Conservation (phyloP, 2,113 vertebrate genomes). For the Hippocampus guttulatus region DNA sequence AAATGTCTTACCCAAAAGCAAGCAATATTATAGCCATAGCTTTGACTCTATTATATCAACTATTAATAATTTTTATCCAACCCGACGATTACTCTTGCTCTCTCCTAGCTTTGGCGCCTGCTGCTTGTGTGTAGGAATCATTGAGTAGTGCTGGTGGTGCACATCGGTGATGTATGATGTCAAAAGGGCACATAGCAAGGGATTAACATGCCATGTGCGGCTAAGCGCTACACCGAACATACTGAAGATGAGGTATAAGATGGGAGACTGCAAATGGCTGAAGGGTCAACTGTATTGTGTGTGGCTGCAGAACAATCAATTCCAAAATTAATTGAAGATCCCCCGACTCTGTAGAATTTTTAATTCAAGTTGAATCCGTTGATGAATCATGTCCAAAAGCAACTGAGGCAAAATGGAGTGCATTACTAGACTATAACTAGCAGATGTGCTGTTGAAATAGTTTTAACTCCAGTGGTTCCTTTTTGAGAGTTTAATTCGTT, state of each 20-base stretch:
- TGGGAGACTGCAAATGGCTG: neutral
- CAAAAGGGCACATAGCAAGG: slow-evolving; percentile 58
- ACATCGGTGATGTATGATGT: slow-evolving; percentile 58
- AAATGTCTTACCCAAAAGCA: slow-evolving; percentile 1
- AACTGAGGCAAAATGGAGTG: too few relatives aligned
- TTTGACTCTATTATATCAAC: slow-evolving; percentile 30
- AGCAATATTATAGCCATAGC: slow-evolving; percentile 20
- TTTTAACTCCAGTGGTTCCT: too few relatives aligned
- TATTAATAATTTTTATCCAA: slow-evolving; percentile 31
- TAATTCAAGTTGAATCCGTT: neutral
- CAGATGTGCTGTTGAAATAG: too few relatives aligned
- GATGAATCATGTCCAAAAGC: too few relatives aligned
- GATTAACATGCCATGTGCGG: slow-evolving; percentile 51
- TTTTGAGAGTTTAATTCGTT: too few relatives aligned
- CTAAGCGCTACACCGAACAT: slow-evolving; percentile 24
- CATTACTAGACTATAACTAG: too few relatives aligned
- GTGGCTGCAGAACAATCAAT: neutral
- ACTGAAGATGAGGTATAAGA: slow-evolving; percentile 11
- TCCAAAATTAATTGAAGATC: neutral
- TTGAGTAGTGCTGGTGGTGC: slow-evolving; percentile 42
- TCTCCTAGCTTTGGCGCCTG: slow-evolving; percentile 3
- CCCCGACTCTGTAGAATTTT: too few relatives aligned
- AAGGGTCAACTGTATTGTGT: neutral
- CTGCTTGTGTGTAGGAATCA: slow-evolving; percentile 30
- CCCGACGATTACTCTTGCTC: slow-evolving; percentile 19